phyloP scores from a whole-genome alignment of 2,888 invertebrate species.

The Lordiphosa andalusiaca region DNA sequence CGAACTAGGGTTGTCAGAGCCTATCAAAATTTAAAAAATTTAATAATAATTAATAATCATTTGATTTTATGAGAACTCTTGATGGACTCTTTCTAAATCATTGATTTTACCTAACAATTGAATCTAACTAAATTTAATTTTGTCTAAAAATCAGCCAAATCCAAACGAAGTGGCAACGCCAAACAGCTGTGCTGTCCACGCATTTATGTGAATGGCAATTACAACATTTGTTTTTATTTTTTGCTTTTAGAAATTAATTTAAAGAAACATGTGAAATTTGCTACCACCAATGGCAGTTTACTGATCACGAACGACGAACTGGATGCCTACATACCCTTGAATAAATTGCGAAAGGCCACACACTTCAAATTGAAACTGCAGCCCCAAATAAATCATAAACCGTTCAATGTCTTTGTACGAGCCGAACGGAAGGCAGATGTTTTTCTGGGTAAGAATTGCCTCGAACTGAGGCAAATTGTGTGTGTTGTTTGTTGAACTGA shows the following conservation, averaged over 20 bases:
- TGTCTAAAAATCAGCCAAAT: not conserved
- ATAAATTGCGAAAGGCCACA: conserved; percentile 73
- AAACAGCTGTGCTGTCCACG: conserved; percentile 47
- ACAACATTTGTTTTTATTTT: conserved; percentile 20
- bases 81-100: conserved; percentile 6
- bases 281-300: conserved; percentile 45
- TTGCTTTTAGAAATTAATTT: conserved; percentile 76
- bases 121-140: conserved; percentile 2
- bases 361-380: conserved; percentile 71
- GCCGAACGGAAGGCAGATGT: conserved; percentile 78
- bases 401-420: conserved; percentile 76
- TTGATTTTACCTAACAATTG: not conserved
- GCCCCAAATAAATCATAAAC: conserved; percentile 57
- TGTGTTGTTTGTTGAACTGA: conserved; percentile 3
- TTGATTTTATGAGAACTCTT: not conserved
- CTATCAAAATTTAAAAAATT: not conserved
- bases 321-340: conserved; percentile 78
- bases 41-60: not conserved
- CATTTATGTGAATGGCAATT: conserved; percentile 44
- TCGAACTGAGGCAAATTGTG: conserved; percentile 7
- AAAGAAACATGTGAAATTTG: conserved; percentile 77
- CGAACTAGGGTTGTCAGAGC: conserved; percentile 47
- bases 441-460: conserved; percentile 72
- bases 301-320: conserved; percentile 53
- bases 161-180: conserved; percentile 42